These are phyloP conservation scores for Metopolophium dirhodum DNA, from an alignment of 1,140 invertebrate species.

Conservation along the genomic window DNA sequence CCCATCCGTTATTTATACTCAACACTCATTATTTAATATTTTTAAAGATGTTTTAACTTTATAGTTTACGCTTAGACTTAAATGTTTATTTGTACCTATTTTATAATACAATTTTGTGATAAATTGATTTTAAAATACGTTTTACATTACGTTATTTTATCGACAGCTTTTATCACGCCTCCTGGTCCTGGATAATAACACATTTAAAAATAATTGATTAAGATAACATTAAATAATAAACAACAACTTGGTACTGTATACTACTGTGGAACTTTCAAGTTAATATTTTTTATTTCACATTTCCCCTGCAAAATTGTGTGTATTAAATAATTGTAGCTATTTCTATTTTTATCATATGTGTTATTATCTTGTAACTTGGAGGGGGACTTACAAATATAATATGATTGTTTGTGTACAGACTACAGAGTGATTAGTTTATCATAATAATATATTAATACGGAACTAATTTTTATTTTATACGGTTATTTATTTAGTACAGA, in stretches of 20 bases:
- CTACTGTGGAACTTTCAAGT: neutral
- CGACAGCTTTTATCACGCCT: neutral
- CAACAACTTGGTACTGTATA: neutral
- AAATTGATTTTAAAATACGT: neutral
- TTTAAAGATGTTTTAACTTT: neutral
- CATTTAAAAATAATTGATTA: neutral
- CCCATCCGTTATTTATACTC: neutral
- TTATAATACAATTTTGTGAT: neutral
- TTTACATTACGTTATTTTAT: neutral
- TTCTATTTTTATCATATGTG: slow-evolving; percentile 34
- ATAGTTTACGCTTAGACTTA: neutral
- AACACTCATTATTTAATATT: neutral
- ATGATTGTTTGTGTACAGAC: neutral
- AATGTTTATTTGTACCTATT: neutral
- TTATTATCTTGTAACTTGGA: neutral
- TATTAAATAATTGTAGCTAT: slow-evolving; percentile 1
- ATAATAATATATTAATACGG: neutral
- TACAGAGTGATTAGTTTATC: neutral
- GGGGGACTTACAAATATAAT: slow-evolving; percentile 4
- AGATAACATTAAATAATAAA: neutral
- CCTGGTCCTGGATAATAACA: neutral
- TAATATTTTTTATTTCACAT: neutral
- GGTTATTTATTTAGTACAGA: neutral
- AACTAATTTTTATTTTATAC: neutral
- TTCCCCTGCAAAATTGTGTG: neutral